These are phyloP conservation scores for Patella vulgata DNA, from an alignment of 1,140 invertebrate genomes.

Conservation along the genomic window DNA sequence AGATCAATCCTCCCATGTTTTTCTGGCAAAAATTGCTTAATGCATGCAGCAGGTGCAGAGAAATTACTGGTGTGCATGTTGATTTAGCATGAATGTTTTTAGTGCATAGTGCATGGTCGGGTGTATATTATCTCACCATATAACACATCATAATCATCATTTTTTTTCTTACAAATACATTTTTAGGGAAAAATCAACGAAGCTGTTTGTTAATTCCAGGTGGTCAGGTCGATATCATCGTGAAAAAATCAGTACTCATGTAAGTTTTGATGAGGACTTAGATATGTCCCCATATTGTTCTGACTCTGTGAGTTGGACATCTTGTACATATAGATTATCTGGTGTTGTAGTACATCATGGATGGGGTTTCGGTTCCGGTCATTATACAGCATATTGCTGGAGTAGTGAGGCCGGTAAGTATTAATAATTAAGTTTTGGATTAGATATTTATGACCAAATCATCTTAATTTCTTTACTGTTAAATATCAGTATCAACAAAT, in stretches of 20 bases:
- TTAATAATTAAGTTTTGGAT: too few species aligned
- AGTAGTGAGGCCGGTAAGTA: constrained; percentile 50
- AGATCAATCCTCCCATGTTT: too few species aligned
- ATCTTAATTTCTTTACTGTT: not conserved
- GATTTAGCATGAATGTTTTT: too few species aligned
- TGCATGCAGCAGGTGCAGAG: too few species aligned
- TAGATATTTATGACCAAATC: not conserved
- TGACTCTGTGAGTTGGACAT: not conserved
- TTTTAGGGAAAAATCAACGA: too few species aligned
- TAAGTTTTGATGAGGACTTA: constrained; percentile 46
- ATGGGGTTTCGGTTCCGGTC: constrained; percentile 54
- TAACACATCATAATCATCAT: too few species aligned
- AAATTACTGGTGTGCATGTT: too few species aligned
- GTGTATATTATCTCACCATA: too few species aligned
- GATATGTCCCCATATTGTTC: constrained; percentile 49
- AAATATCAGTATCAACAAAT: not conserved
- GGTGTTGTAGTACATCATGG: constrained; percentile 58
- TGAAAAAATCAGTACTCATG: constrained; percentile 56
- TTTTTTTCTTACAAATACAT: too few species aligned
- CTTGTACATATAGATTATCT: constrained; percentile 38
- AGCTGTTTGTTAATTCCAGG: too few species aligned
- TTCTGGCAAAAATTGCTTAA: too few species aligned
- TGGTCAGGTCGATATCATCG: constrained; percentile 53
- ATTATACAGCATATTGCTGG: constrained; percentile 56
- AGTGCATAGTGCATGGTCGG: too few species aligned